These are phyloP conservation scores for Panurus biarmicus DNA, from an alignment of 2,113 vertebrate genomes.

Conservation along the genomic window DNA sequence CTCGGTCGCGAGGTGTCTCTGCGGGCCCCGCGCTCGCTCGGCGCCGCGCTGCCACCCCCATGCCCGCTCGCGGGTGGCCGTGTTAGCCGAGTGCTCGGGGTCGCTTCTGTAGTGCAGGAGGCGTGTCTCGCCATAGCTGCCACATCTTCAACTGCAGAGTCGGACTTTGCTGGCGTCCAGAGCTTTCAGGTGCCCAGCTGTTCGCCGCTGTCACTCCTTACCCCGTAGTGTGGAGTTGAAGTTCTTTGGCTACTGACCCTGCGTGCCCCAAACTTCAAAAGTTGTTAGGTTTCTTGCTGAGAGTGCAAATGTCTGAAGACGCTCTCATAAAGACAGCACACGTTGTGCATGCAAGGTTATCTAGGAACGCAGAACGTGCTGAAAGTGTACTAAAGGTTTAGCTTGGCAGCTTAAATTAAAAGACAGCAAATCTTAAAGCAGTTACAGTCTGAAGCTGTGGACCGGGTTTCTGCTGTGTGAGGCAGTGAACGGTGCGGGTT, in stretches of 20 bases:
- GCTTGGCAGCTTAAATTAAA: background rate
- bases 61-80: fast-evolving
- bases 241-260: background rate
- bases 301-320: background rate
- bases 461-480: background rate
- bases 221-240: background rate
- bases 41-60: background rate
- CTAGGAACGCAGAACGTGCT: fast-evolving
- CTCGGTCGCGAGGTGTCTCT: too few species aligned
- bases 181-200: background rate
- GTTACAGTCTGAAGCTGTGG: fast-evolving
- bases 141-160: fast-evolving
- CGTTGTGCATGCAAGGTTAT: fast-evolving
- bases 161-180: background rate
- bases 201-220: background rate
- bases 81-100: fast-evolving
- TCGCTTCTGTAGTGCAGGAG: fast-evolving
- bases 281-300: background rate
- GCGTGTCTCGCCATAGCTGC: fast-evolving
- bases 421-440: fast-evolving
- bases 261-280: background rate
- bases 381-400: background rate
- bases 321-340: background rate
- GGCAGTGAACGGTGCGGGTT: background rate
- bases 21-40: background rate